Conservation (phyloP, 2,797 vertebrate genomes). For the Chelon auratus region DNA sequence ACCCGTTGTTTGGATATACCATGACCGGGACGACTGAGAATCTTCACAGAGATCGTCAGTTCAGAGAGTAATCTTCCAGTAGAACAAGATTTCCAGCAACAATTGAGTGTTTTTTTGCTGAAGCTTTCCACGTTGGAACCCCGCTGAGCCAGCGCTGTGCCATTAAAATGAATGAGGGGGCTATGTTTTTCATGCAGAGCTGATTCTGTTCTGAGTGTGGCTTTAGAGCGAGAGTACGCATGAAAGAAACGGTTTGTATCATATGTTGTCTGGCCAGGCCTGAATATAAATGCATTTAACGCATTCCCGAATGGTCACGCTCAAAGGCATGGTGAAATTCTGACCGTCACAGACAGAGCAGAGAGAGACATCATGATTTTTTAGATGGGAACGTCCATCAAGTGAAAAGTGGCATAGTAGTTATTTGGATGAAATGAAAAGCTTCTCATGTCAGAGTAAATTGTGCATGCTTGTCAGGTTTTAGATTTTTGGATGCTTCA, state of each 20-base stretch:
- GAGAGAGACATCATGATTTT: too few species aligned
- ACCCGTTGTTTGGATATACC: too few species aligned
- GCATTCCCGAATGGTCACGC: background rate
- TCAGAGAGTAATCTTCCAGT: too few species aligned
- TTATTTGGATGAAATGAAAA: too few species aligned
- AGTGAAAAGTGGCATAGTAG: too few species aligned
- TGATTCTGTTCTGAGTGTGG: background rate
- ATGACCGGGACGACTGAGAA: too few species aligned
- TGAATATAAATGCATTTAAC: background rate
- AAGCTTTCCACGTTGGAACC: background rate
- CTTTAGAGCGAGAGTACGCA: background rate
- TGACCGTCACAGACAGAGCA: background rate
- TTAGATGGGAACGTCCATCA: too few species aligned
- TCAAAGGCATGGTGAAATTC: background rate
- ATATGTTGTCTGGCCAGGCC: background rate
- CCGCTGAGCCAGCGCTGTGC: background rate
- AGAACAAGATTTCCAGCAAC: too few species aligned
- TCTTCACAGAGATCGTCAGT: too few species aligned
- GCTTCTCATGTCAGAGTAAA: too few species aligned
- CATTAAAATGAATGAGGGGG: background rate
- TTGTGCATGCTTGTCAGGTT: too few species aligned
- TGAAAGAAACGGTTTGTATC: background rate
- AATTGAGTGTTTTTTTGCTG: background rate
- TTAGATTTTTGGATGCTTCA: too few species aligned
- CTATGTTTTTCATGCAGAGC: background rate